These are phyloP conservation scores for Apantesis nais DNA, from an alignment of 2,888 invertebrate species.

Conservation along the genomic window DNA sequence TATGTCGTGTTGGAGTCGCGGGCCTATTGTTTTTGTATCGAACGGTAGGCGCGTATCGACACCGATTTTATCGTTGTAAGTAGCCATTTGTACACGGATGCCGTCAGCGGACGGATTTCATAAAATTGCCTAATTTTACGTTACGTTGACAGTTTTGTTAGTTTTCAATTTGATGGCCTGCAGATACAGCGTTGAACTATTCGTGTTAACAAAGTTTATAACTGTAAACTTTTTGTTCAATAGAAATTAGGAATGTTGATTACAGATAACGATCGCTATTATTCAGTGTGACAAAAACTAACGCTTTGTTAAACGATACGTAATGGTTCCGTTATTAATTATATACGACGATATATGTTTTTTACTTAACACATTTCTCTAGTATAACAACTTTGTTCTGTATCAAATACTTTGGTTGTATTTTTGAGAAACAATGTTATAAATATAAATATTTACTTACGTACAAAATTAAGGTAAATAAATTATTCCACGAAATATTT, in stretches of 20 bases:
- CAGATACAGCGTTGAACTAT: conserved; percentile 49
- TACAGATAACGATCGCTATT: conserved; percentile 38
- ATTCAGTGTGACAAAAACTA: conserved; percentile 41
- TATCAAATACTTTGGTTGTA: background rate
- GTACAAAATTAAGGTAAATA: background rate
- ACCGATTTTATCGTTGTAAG: conserved; percentile 63
- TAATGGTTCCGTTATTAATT: conserved; percentile 21
- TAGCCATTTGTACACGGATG: conserved; percentile 73
- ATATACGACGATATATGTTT: background rate
- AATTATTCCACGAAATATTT: background rate
- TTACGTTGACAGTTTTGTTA: conserved; percentile 60
- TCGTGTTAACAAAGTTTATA: conserved; percentile 43
- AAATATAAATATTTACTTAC: background rate
- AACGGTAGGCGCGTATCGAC: conserved; percentile 42
- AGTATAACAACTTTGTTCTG: background rate
- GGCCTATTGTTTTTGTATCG: conserved; percentile 57
- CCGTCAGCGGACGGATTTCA: conserved; percentile 46
- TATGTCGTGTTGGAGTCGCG: conserved; percentile 54
- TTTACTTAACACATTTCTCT: background rate
- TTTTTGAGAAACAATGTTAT: background rate
- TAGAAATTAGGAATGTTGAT: conserved; percentile 48
- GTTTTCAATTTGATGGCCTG: conserved; percentile 57
- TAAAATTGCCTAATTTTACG: conserved; percentile 60
- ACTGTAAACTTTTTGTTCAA: conserved; percentile 40
- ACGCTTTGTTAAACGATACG: conserved; percentile 35